A percentile compares a stretch with the other conserved stretches of the same genome.
phyloP scores from a whole-genome alignment of 2,797 vertebrate genomes.

The Schizopygopsis malacanthus region DNA sequence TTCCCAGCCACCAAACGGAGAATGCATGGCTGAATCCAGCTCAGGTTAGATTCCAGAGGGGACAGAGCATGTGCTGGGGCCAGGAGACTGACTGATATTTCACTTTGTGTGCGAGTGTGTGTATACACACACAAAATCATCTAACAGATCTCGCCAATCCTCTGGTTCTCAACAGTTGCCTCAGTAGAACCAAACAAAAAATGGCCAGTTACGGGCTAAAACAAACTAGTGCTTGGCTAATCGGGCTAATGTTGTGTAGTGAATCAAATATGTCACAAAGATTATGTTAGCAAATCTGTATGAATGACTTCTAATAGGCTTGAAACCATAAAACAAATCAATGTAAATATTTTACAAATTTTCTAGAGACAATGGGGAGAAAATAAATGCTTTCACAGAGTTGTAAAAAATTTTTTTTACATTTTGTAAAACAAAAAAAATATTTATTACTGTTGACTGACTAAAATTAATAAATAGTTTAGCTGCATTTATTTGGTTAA shows the following conservation, averaged over 20 bases:
- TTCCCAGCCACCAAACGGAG: conserved; percentile 32
- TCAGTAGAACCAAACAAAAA: conserved; percentile 7
- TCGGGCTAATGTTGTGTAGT: background rate
- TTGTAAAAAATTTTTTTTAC: background rate
- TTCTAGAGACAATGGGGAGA: background rate
- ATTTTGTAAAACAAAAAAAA: background rate
- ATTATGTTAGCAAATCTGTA: background rate
- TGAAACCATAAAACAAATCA: background rate
- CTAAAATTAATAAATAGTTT: background rate
- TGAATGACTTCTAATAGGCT: background rate
- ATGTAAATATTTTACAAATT: background rate
- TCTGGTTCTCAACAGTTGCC: conserved; percentile 6
- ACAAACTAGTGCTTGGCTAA: background rate
- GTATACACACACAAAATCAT: conserved; percentile 34
- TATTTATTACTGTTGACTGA: background rate
- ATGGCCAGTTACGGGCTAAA: background rate
- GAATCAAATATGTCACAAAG: background rate
- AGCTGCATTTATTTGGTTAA: background rate
- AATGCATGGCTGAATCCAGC: conserved; percentile 50
- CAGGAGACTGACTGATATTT: conserved; percentile 58
- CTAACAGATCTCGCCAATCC: conserved; percentile 22
- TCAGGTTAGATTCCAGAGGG: conserved; percentile 56
- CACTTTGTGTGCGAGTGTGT: conserved; percentile 31
- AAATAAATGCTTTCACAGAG: background rate
- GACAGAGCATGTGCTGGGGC: conserved; percentile 44